phyloP scores from a whole-genome alignment of 2,797 vertebrate genomes.

The Helostoma temminkii region DNA sequence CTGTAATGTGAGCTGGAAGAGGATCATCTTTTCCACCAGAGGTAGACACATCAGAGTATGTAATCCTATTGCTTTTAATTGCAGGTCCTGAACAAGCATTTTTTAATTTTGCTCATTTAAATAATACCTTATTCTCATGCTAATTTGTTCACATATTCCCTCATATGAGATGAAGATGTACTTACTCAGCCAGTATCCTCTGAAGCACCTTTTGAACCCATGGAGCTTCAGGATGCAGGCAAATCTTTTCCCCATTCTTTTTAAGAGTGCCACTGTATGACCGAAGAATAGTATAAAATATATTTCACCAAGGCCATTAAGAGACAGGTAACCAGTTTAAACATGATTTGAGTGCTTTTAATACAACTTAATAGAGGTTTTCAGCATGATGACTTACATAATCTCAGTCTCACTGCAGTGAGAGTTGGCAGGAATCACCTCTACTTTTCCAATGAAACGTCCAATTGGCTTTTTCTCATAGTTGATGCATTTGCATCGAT shows the following conservation, averaged over 20 bases:
- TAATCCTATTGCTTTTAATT: too few relatives aligned
- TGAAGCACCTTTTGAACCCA: slow-evolving; percentile 55
- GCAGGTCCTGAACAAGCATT: too few relatives aligned
- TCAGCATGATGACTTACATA: slow-evolving; percentile 40
- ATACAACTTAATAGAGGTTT: background rate
- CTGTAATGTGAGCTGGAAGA: too few relatives aligned
- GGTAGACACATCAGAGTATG: too few relatives aligned
- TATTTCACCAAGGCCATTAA: background rate
- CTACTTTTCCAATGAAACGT: slow-evolving; percentile 32
- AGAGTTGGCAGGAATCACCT: slow-evolving; percentile 41
- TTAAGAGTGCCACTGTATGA: slow-evolving; percentile 65
- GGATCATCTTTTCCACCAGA: too few relatives aligned
- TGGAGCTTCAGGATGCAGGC: slow-evolving; percentile 48
- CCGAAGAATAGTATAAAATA: slow-evolving; percentile 11
- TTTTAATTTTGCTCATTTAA: too few relatives aligned
- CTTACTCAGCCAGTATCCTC: slow-evolving; percentile 16
- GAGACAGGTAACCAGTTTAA: background rate
- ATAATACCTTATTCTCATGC: background rate
- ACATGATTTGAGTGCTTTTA: background rate
- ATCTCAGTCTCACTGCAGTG: slow-evolving; percentile 53
- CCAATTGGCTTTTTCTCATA: slow-evolving; percentile 51
- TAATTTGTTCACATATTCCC: background rate
- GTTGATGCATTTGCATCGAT: slow-evolving; percentile 52
- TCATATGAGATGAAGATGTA: background rate
- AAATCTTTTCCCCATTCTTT: slow-evolving; percentile 30